Evolutionary conservation across 2,888 invertebrate species (phyloP), one percentile per base, ranked within the genome.

Genomic region (Blera fallax): DNA sequence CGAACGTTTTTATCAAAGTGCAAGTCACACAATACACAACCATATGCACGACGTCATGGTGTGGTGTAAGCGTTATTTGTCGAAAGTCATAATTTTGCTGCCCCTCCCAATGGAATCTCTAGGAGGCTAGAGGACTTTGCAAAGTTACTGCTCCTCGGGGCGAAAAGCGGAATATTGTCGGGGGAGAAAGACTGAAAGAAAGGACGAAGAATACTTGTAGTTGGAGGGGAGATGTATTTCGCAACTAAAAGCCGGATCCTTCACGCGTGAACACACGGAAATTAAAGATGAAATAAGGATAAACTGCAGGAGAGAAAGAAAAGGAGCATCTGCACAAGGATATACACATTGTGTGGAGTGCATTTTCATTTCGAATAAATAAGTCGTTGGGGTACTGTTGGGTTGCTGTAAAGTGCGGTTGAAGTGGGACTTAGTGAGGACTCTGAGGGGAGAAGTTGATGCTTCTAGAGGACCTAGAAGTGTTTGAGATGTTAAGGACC

Each of bases 261-360:
- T 52, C 50, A 67, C 27, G 52, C 52, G 67, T 67, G 40, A 40
- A 67, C 52, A 52, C 10, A 24, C 24, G 37, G 52, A 52, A 67
- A 67, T 37, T 40, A 52, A 67, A 52, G 16, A 67, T 52, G 67
- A 67, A 27, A 16, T 37, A 52, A 27, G 16, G 37, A 67, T 67
- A 37, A 52, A 37, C 48, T 50, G 18, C 8, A 34, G n/a, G 3
- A n/a, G 10, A 29, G 5, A 18, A 18, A 3, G n/a, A n/a, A 21
- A 14, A 24, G 16, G 10, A 10, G 11, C 2, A 27, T 24, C 14
- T 29, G 2, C 34, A 37, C 56, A 34, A 58, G 56, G 56, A 21
- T 34, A 34, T n/a, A 58, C 34, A 58, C 56, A 58, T 37, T 21
- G n/a, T 14, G 24, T 3, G n/a, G 5, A 24, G 58, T 56, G 56